phyloP scores from a whole-genome alignment of 2,113 vertebrate species.

The Aspiorhynchus laticeps region DNA sequence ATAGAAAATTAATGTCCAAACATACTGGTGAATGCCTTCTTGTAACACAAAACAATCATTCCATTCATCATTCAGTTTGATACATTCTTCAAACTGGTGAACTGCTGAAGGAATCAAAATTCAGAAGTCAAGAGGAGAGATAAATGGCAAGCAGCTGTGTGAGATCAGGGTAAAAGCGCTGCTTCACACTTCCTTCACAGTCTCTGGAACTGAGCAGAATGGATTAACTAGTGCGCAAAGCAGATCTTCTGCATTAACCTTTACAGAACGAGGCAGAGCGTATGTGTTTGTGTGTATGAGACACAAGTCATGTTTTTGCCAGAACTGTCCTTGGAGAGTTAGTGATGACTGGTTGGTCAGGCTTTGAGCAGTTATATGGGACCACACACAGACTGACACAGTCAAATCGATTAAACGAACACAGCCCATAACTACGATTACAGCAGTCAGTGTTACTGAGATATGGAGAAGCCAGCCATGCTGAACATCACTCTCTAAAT shows the following conservation, averaged over 20 bases:
- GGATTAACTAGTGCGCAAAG: background rate
- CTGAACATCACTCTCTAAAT: background rate
- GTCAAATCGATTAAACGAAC: constrained; percentile 33
- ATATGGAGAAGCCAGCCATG: background rate
- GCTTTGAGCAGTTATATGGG: constrained; percentile 25
- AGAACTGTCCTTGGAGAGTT: constrained; percentile 10
- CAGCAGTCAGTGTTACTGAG: constrained; percentile 6
- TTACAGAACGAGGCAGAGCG: background rate
- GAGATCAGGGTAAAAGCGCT: background rate
- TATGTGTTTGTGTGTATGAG: background rate
- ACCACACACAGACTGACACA: constrained; percentile 48
- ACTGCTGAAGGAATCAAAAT: background rate
- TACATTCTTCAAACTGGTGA: background rate
- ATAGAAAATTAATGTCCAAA: background rate
- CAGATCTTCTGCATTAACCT: background rate
- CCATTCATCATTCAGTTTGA: background rate
- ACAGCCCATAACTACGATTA: background rate
- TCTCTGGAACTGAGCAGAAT: background rate
- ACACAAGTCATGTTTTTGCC: constrained; percentile 18
- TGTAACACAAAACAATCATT: background rate
- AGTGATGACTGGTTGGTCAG: constrained; percentile 29
- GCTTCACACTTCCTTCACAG: constrained; percentile 3
- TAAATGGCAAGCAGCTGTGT: background rate
- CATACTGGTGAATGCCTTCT: background rate
- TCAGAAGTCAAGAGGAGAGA: background rate